Conservation (phyloP, 2,797 vertebrate species). For the Lepilemur septentrionalis region DNA sequence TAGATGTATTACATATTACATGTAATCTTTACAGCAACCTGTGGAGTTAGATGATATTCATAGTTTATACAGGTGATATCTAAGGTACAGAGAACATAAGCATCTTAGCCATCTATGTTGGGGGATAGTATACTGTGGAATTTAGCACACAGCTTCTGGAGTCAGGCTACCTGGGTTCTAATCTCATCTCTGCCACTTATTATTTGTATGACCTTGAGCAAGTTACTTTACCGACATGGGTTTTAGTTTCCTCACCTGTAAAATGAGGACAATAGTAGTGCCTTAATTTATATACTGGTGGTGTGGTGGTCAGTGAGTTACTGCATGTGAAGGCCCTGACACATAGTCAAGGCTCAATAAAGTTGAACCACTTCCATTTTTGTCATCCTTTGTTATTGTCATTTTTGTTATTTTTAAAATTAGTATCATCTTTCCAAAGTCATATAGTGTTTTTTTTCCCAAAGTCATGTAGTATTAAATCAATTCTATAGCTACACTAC, state of each 20-base stretch:
- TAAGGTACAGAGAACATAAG: not conserved
- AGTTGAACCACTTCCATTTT: not conserved
- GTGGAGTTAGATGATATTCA: not conserved
- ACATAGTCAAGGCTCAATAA: not conserved
- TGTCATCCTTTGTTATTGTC: not conserved
- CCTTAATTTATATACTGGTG: not conserved
- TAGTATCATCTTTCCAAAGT: not conserved
- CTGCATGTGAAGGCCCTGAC: not conserved
- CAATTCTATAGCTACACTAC: not conserved
- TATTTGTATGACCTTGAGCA: not conserved
- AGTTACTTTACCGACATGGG: not conserved
- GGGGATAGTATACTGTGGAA: not conserved
- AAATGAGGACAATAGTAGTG: not conserved
- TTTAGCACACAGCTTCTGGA: not conserved
- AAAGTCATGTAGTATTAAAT: not conserved
- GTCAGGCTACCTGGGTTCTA: not conserved
- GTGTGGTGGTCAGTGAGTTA: not conserved
- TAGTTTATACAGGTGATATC: not conserved
- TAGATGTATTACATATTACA: not conserved
- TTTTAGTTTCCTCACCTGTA: not conserved
- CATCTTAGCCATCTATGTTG: not conserved
- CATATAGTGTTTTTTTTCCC: not conserved
- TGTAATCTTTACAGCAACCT: not conserved
- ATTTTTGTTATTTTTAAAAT: not conserved
- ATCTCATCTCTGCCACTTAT: not conserved